Base-by-base conservation (phyloP, 2,113 vertebrate species). In the Centropus bengalensis region DNA sequence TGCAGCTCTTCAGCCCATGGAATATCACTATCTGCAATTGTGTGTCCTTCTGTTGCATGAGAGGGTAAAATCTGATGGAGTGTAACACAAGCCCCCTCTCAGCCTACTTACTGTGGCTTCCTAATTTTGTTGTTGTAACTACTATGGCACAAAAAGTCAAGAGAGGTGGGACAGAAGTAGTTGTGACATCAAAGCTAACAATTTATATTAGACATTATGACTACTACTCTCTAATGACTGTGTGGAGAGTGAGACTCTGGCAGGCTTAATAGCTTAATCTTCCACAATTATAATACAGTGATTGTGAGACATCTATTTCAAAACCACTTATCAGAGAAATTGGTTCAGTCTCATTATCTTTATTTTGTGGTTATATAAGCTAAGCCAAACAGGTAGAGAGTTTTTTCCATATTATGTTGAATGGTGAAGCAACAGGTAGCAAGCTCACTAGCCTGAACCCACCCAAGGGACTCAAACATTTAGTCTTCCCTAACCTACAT, bases 151-250 rank as follows among this genome's bases (percentile, higher is more conserved):
- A 86, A 79, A 70, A 70, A 85, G 32, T 69, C 68, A 69, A 69
- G 59, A 85, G 71, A 86, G 38, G 47, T 7, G 68, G 14, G 21
- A 85, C 36, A 60, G 51, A 77, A 80, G 63, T 30, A 83, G 33
- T 15, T 81, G 56, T 90, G 59, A 88, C 80, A 93, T 77, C 90
- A 83, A 96, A 95, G 64, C 24, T 44, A 70, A 82, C 81, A 45
- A 83, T 69, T 88, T 88, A 30, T 86, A 24, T 69, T 74, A 70
- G 38, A 77, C 47, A n/a, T 86, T 88, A 58, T 70, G 75, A 80
- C 55, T 78, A 15, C 86, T 56, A 4, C 18, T 91, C 47, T 90
- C 33, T 93, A 88, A 90, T 64, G 80, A 67, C 26, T 78, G 52
- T 47, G 68, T 3, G 6, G 55, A 63, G 38, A 81, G 18, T 20